Percentiles rank a stretch among this genome's conserved stretches.
phyloP scores from a whole-genome alignment of 2,888 invertebrate genomes.

The Archips crataeganus region DNA sequence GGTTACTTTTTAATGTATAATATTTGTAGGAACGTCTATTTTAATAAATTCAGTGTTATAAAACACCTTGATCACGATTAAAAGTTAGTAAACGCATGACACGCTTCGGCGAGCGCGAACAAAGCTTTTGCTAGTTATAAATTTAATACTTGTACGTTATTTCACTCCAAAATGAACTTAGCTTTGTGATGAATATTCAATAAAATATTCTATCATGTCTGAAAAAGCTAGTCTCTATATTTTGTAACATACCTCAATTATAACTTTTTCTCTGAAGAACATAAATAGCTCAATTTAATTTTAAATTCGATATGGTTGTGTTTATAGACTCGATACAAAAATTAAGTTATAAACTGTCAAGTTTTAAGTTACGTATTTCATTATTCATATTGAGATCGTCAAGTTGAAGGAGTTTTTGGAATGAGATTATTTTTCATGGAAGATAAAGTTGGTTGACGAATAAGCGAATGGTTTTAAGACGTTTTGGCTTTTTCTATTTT shows the following conservation, averaged over 20 bases:
- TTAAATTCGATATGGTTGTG: not conserved
- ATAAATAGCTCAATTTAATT: not conserved
- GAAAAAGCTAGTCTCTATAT: not conserved
- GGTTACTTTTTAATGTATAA: too few relatives aligned
- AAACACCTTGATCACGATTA: conserved; percentile 12
- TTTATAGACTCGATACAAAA: not conserved
- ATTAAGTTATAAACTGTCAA: not conserved
- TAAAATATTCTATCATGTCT: not conserved
- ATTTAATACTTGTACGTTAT: conserved; percentile 16
- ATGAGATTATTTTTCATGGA: not conserved
- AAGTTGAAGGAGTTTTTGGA: not conserved
- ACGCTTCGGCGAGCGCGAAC: conserved; percentile 11
- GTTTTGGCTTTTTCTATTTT: not conserved
- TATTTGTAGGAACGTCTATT: conserved; percentile 2
- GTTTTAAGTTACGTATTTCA: not conserved
- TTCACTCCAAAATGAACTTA: conserved; percentile 15
- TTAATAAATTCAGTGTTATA: conserved; percentile 14
- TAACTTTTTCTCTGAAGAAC: not conserved
- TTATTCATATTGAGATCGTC: not conserved
- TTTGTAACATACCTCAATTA: not conserved
- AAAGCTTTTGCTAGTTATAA: not conserved
- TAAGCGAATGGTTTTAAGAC: not conserved
- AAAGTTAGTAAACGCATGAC: conserved; percentile 20
- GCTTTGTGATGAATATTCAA: not conserved
- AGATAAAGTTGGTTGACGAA: not conserved